Conservation (phyloP, 2,888 invertebrate genomes). For the Brachyptera risi region DNA sequence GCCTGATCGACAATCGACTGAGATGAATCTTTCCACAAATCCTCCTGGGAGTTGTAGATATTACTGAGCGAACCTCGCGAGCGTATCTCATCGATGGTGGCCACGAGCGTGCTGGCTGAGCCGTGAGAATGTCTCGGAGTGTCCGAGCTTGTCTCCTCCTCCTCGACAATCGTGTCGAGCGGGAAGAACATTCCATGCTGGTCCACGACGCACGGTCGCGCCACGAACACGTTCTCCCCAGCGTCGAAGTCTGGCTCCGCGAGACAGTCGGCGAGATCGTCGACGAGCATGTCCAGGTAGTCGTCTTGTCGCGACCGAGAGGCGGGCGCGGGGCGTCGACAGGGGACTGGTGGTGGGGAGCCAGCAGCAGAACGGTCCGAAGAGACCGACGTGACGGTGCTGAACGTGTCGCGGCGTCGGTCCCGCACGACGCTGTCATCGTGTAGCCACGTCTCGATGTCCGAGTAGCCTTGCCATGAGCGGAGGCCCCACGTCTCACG, state of each 20-base stretch:
- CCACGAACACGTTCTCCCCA: slow-evolving; percentile 47
- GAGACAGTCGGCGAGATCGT: slow-evolving; percentile 44
- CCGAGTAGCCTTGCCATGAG: slow-evolving; percentile 61
- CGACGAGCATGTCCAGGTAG: slow-evolving; percentile 53
- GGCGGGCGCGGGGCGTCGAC: slow-evolving; percentile 22
- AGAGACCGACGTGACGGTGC: slow-evolving; percentile 53
- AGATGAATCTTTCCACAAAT: slow-evolving; percentile 21
- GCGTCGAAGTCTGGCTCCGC: slow-evolving; percentile 34
- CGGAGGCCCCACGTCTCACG: slow-evolving; percentile 61
- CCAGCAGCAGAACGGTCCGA: slow-evolving; percentile 44
- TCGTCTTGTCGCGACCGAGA: slow-evolving; percentile 43
- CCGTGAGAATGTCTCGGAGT: slow-evolving; percentile 38
- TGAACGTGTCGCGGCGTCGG: slow-evolving; percentile 46
- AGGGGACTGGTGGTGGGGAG: slow-evolving; percentile 46
- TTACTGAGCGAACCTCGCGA: slow-evolving; percentile 52
- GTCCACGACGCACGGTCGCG: slow-evolving; percentile 55
- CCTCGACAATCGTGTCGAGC: slow-evolving; percentile 48
- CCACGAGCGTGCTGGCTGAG: slow-evolving; percentile 57
- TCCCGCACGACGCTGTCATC: slow-evolving; percentile 59
- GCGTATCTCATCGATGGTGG: slow-evolving; percentile 60
- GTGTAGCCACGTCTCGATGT: slow-evolving; percentile 60
- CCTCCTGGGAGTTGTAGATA: slow-evolving; percentile 41
- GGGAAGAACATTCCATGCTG: slow-evolving; percentile 52
- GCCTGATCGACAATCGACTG: not conserved
- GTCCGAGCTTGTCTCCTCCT: slow-evolving; percentile 47